Conservation (phyloP, 2,797 vertebrate genomes). For the Menidia menidia region DNA sequence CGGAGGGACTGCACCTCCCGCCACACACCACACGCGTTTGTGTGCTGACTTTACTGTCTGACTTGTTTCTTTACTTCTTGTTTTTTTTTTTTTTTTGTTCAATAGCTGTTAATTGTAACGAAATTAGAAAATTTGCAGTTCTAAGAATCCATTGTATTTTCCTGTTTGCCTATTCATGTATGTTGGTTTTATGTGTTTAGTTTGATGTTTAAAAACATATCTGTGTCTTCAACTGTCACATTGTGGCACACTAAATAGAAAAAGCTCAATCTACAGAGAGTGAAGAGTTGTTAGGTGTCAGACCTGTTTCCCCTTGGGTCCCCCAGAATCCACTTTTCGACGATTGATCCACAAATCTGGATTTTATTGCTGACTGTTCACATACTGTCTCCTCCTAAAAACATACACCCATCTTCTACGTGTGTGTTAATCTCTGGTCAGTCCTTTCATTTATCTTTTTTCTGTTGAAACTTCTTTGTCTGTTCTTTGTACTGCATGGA, state of each 20-base stretch:
- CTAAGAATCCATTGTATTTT: conserved; percentile 20
- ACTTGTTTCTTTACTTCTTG: conserved; percentile 18
- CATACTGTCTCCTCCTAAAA: conserved; percentile 34
- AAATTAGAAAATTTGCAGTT: conserved; percentile 15
- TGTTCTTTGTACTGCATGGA: conserved; percentile 74
- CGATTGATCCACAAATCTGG: conserved; percentile 7
- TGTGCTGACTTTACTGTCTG: conserved; percentile 33
- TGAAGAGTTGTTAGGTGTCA: not conserved
- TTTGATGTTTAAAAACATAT: conserved; percentile 51
- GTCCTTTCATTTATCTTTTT: conserved; percentile 49
- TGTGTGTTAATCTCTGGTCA: conserved; percentile 54
- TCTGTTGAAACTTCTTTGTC: conserved; percentile 29
- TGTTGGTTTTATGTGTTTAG: conserved; percentile 46
- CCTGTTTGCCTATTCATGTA: conserved; percentile 30
- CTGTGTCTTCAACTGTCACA: conserved; percentile 13
- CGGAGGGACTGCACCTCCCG: conserved; percentile 58
- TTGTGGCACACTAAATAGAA: conserved; percentile 3
- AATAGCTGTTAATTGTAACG: conserved; percentile 47
- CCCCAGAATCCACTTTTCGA: conserved; percentile 41
- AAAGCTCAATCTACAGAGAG: conserved; percentile 30
- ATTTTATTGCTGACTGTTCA: conserved; percentile 30
- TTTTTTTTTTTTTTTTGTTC: conserved; percentile 33
- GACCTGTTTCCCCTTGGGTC: conserved; percentile 18
- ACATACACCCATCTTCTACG: conserved; percentile 29
- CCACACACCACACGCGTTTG: conserved; percentile 15